A percentile compares a stretch with the other conserved stretches of the same genome.
phyloP scores from a whole-genome alignment of 2,113 vertebrate genomes.

The Ceyx margarethae region DNA sequence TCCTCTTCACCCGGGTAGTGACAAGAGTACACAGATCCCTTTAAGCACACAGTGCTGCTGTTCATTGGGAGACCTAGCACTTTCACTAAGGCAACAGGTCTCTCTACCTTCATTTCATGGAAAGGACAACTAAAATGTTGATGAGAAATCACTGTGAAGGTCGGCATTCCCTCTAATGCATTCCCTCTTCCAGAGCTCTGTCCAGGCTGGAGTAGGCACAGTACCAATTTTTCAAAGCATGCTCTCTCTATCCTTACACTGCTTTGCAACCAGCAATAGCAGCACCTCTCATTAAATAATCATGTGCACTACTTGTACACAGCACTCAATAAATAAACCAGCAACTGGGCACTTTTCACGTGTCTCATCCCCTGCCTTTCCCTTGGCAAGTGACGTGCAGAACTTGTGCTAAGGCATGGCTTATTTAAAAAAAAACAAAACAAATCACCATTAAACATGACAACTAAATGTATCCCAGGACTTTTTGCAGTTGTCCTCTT shows the following conservation, averaged over 20 bases:
- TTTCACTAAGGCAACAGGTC: not conserved
- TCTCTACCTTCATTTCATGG: not conserved
- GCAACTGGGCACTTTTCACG: not conserved
- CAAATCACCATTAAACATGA: not conserved
- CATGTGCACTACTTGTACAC: not conserved
- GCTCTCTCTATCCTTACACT: not conserved
- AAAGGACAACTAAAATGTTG: not conserved
- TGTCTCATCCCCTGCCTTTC: not conserved
- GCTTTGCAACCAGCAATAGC: not conserved
- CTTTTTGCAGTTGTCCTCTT: not conserved
- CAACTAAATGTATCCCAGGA: not conserved
- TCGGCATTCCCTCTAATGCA: not conserved
- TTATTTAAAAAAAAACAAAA: not conserved
- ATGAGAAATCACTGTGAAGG: not conserved
- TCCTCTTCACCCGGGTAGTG: not conserved
- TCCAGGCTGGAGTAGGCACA: not conserved
- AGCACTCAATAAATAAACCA: conserved; percentile 45
- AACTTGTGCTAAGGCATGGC: not conserved
- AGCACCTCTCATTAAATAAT: not conserved
- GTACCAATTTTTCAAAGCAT: not conserved
- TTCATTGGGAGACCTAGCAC: not conserved
- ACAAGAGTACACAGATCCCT: not conserved
- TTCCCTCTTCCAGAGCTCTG: not conserved
- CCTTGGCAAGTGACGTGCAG: not conserved
- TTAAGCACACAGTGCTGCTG: not conserved